Conservation (phyloP, 1,140 invertebrate species). For the Drosophila sproati region DNA sequence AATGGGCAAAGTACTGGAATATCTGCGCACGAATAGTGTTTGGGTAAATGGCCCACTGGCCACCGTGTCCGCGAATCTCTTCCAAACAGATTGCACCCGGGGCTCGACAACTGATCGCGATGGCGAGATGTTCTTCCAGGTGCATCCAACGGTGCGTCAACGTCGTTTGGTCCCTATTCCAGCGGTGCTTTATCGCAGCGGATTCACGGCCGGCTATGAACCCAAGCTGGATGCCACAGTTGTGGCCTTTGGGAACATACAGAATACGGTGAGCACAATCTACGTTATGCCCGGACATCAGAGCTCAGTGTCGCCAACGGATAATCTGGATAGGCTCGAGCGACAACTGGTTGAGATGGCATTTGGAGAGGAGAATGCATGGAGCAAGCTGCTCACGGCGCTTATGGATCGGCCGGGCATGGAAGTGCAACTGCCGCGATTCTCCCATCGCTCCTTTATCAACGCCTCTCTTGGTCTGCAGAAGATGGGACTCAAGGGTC, state of each 20-base stretch:
- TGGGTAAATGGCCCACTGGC: slow-evolving; percentile 90
- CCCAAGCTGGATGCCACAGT: slow-evolving; percentile 92
- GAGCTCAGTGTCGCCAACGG: slow-evolving; percentile 90
- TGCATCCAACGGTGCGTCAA: slow-evolving; percentile 90
- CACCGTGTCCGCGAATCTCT: slow-evolving; percentile 91
- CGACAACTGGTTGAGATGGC: slow-evolving; percentile 88
- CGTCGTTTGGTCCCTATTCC: slow-evolving; percentile 92
- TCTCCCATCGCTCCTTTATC: slow-evolving; percentile 91
- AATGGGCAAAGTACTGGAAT: slow-evolving; percentile 90
- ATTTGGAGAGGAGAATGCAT: slow-evolving; percentile 87
- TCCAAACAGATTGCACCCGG: slow-evolving; percentile 90
- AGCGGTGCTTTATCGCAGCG: slow-evolving; percentile 90
- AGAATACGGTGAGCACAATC: slow-evolving; percentile 90
- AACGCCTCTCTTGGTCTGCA: slow-evolving; percentile 91
- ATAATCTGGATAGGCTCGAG: slow-evolving; percentile 90
- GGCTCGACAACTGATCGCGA: slow-evolving; percentile 90
- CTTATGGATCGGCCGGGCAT: slow-evolving; percentile 90
- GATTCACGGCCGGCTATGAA: slow-evolving; percentile 93
- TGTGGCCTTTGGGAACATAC: slow-evolving; percentile 89
- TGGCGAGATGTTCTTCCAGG: slow-evolving; percentile 93
- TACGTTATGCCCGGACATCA: slow-evolving; percentile 92
- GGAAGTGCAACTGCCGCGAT: slow-evolving; percentile 92
- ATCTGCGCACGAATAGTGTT: slow-evolving; percentile 89
- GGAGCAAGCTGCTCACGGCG: slow-evolving; percentile 90
- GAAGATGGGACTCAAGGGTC: slow-evolving; percentile 91